Base-by-base conservation (phyloP, 2,888 invertebrate genomes). In the Caenorhabditis drosophilae region DNA sequence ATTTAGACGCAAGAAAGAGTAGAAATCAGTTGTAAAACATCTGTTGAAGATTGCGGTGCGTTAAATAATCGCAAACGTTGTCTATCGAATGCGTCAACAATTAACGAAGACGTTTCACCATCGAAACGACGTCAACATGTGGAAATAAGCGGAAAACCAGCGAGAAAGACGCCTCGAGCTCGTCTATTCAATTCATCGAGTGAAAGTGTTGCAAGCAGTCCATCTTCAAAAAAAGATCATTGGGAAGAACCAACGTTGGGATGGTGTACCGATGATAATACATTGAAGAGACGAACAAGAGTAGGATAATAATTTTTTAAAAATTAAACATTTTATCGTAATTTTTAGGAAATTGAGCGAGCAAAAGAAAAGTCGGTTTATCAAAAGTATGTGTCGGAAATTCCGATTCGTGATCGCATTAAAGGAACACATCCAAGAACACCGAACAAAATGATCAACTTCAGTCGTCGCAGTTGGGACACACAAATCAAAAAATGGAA, bases 401-500 rank as follows among this genome's bases (percentile, higher is more conserved):
- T 80, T 4, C 66, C 75, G 7, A 58, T 70, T 27, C 50, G 52
- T 9, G 60, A 62, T n/a, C 76, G 81, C 23, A 60, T 69, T 34
- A 67, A 68, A 50, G 74, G 68, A 20, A 47, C 70, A 4, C 91
- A 95, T 85, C 96, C 95, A 1, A 88, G 88, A 79, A 96, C 96
- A 1, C 96, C 96, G 3, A 91, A 92, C 77, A 94, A 93, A 85
- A 88, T 88, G 81, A 84, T 88, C 25, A 92, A 93, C 85, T 93
- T 91, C 85, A 93, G 93, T 76, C 88, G 96, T 40, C 88, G 96
- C 72, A 93, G 91, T 12, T 97, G 93, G 90, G 96, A 97, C 84
- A 90, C 90, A 26, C 88, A 75, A 71, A 53, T 76, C 9, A 67
- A 69, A 26, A 62, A 61, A 18, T 81, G 81, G 81, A 81, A 81